Base-by-base conservation (phyloP, 2,888 invertebrate genomes). In the Malthinus flaveolus region DNA sequence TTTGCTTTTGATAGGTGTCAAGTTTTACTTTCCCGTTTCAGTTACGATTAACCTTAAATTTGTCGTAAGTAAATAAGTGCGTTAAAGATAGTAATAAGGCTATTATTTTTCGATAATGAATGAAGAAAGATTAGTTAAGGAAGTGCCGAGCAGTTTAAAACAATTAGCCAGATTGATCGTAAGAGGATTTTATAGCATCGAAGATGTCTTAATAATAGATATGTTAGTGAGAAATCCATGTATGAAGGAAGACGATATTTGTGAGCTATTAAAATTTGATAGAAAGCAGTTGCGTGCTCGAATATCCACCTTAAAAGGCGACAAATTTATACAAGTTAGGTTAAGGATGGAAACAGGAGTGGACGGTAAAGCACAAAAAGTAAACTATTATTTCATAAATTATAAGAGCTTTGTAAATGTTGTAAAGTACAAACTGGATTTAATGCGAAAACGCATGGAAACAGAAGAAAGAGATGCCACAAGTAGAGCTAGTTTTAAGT, bases 391-490 rank as follows among this genome's bases (percentile, higher is more conserved):
- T 79, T 97, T 95, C 74, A 97, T 97, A 68, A 97, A 97, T 79
- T 97, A 97, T 79, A 95, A 95, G 82, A 91, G 91, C 35, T 97
- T 97, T 79, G 97, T 97, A 3, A 97, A 97, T 81, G 95, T 97
- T 9, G 93, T 97, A 0, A 97, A 97, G 79, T 98, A 97, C 79
- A 97, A 97, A 81, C 80, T 98, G 74, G 97, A 97, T 80, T 85
- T 95, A 73, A 96, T 97, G 91, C 85, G 95, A 56, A 93, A 95
- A 74, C 88, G 95, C 68, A 89, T 98, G 85, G 97, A 97, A 78
- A 94, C 93, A 0, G 95, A 95, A 75, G 97, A 97, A 75, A 83
- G 96, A 48, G 95, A 97, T 79, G 94, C 94, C 0, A 97, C 96
- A 0, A 95, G 94, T 75, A 85, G 97, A 62, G 94, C 97, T 15